Percentiles rank a stretch among this genome's conserved stretches.
Conservation (phyloP, 2,113 vertebrate genomes). For the Sakesphorus luctuosus region DNA sequence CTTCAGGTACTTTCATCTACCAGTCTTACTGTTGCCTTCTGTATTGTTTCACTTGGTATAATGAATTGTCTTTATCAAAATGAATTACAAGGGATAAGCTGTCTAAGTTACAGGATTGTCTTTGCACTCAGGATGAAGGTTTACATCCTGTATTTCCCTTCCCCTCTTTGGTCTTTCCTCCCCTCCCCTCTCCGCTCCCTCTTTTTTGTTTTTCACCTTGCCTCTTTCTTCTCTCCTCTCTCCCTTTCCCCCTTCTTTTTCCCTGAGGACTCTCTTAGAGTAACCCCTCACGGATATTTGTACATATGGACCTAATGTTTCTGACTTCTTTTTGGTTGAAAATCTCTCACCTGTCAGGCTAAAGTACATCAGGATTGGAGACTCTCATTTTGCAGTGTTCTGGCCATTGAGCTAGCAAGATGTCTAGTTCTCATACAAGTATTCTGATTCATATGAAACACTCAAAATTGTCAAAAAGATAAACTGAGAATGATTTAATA, state of each 20-base stretch:
- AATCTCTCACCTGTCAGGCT: background rate
- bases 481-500: background rate
- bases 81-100: background rate
- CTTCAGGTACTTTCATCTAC: background rate
- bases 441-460: background rate
- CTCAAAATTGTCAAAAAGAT: background rate
- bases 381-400: background rate
- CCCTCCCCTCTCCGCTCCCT: too few relatives aligned
- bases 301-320: background rate
- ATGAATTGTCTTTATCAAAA: background rate
- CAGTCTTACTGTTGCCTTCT: background rate
- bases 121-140: background rate
- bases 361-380: background rate
- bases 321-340: background rate
- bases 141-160: background rate
- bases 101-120: background rate
- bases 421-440: background rate
- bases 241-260: too few relatives aligned
- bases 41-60: background rate
- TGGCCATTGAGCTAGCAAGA: background rate
- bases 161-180: background rate
- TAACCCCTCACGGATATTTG: background rate
- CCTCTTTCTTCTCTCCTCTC: too few relatives aligned
- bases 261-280: background rate
- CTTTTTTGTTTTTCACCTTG: too few relatives aligned